Evolutionary conservation across 2,797 vertebrate genomes (phyloP), one percentile per base, ranked within the genome.

Genomic region (Gallinago nigripennis): DNA sequence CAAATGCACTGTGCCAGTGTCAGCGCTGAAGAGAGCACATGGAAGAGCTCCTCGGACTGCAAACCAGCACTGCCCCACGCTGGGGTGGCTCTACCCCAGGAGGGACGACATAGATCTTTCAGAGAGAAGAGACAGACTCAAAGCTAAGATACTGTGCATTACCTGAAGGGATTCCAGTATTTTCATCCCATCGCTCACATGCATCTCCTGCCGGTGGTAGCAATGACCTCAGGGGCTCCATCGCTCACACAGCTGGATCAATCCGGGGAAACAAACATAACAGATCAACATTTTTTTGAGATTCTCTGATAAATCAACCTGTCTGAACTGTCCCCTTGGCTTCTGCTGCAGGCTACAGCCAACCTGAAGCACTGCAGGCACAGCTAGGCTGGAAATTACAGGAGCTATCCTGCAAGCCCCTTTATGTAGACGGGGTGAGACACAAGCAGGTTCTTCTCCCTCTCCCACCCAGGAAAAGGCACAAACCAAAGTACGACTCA

Each of bases 201-300:
- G 39, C 48, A 51, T 81, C 30, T 69, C 27, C 58, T 81, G 33
- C n/a, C 51, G 54, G n/a, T 27, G 12, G 20, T 30, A 66, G 70
- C n/a, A 66, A 1, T 35, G 76, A 2, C 48, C 39, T 27, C 30
- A 54, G 37, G 17, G 18, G 12, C 69, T 91, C 35, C 41, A 23
- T 30, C 0, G 0, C 18, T 60, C 23, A 12, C 53, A 53, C 48
- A 50, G 30, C 46, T 61, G n/a, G 28, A 61, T 1, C 3, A 2
- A n/a, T 28, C 51, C 12, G 33, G 35, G 33, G 9, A 82, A 77
- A 86, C 8, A 30, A 73, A 37, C 0, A 0, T 3, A 48, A 61
- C 0, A 48, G 35, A 54, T 8, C 81, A 20, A 61, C 6, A 50
- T 50, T 37, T 41, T 37, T 61, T 4, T 8, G 18, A 82, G 68